Percentiles rank a stretch among this genome's conserved stretches.
These are phyloP conservation scores for Pilophorus perplexus DNA, from an alignment of 2,888 invertebrate species.

Conservation along the genomic window DNA sequence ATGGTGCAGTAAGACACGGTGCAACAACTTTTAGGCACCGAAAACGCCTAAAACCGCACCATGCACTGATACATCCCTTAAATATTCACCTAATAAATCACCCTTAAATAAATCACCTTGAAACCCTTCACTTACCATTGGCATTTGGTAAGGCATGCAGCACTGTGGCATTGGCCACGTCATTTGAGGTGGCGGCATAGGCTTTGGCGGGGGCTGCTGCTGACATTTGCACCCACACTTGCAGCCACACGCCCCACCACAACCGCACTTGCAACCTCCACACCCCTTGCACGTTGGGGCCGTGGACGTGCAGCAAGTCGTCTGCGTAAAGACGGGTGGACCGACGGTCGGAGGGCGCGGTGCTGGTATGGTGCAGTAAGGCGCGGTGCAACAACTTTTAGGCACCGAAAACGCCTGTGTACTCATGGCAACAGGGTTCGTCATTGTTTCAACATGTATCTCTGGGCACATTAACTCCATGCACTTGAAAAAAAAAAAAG, in stretches of 20 bases:
- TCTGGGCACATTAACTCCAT: conserved; percentile 11
- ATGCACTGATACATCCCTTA: too few relatives aligned
- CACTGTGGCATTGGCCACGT: too few relatives aligned
- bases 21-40: conserved; percentile 27
- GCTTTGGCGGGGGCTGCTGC: neutral
- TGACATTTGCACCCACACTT: too few relatives aligned
- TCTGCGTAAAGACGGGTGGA: neutral
- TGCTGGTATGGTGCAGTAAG: conserved; percentile 20
- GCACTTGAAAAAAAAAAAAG: conserved; percentile 7
- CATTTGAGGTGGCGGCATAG: conserved; percentile 3
- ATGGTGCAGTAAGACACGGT: conserved; percentile 17
- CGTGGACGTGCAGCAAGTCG: neutral
- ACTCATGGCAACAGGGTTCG: conserved; percentile 19
- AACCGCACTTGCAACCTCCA: too few relatives aligned
- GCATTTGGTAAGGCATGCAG: too few relatives aligned
- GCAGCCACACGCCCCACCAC: too few relatives aligned
- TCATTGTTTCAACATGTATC: conserved; percentile 18
- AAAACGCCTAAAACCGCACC: too few relatives aligned
- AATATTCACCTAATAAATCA: too few relatives aligned
- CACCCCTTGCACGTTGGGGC: conserved; percentile 1
- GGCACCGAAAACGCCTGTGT: conserved; percentile 24
- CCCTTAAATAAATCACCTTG: too few relatives aligned
- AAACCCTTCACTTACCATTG: too few relatives aligned
- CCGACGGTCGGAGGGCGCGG: too few relatives aligned
- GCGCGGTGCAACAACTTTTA: conserved; percentile 20